Evolutionary conservation across 1,140 invertebrate species (phyloP).

Genomic region (Agrypnia vestita): DNA sequence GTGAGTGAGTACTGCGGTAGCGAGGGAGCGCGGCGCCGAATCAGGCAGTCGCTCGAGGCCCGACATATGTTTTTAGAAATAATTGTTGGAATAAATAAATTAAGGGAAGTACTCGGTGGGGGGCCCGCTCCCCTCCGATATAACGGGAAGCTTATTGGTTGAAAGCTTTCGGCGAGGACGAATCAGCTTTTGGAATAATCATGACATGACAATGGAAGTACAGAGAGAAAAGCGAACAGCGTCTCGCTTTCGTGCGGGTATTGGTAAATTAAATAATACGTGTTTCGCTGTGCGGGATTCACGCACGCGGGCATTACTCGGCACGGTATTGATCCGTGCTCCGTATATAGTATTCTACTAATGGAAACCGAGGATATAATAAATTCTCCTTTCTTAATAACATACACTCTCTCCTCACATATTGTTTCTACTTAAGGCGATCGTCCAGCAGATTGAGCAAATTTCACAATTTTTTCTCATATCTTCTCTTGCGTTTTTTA

Average conservation of each 20-base stretch:
- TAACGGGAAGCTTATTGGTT: conserved; percentile 40
- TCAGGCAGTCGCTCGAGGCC: conserved; percentile 29
- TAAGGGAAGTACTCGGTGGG: conserved; percentile 34
- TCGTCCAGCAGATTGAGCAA: no score
- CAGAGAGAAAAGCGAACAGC: background rate
- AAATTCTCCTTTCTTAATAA: background rate
- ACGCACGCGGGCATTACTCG: background rate
- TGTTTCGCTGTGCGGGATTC: background rate
- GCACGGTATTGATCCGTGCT: conserved; percentile 13
- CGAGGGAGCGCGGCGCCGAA: conserved; percentile 20
- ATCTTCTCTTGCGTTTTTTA: no score
- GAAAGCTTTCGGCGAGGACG: conserved; percentile 30
- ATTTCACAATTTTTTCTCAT: no score
- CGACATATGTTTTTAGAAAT: conserved; percentile 54
- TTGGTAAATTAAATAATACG: conserved; percentile 28
- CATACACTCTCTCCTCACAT: no score
- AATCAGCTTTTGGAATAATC: conserved; percentile 38
- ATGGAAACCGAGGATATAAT: background rate
- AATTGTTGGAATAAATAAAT: conserved; percentile 57
- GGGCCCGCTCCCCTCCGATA: conserved; percentile 12
- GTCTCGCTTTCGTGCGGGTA: conserved; percentile 1
- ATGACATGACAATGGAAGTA: conserved; percentile 36
- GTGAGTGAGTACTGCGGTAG: background rate
- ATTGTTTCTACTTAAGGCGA: no score
- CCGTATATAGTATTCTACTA: background rate